Base-by-base conservation (phyloP, 2,113 vertebrate species). In the Notarius lentiginosus region DNA sequence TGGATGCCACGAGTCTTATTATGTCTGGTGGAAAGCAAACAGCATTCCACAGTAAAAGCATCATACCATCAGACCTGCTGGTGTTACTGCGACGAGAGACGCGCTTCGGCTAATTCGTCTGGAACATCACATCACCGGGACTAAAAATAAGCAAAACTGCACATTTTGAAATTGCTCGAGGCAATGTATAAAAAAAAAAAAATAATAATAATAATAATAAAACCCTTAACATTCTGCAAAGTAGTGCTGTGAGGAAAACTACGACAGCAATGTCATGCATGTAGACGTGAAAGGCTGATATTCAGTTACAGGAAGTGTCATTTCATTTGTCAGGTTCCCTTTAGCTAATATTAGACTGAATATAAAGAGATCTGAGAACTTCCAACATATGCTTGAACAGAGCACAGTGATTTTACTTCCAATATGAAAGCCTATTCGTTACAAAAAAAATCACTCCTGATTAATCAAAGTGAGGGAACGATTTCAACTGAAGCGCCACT, bases 1-100 rank as follows among this genome's bases (percentile, higher is more conserved):
- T 10, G 56, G 56, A 61, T 81, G 56, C 56, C 56, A 41, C 0
- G 56, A 81, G 30, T 81, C 51, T 81, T 81, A 79, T 79, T 79
- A 61, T 61, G 79, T 81, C 79, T 81, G 79, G 56, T 81, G 56
- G 18, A 81, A 61, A 61, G 34, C 79, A 41, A 81, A 81, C 79
- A 24, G 20, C 56, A 61, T 81, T 61, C 79, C 79, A 15, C 58
- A 61, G 79, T 53, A 5, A 61, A 81, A 61, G 5, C 56, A 81
- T 81, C 79, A 61, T 5, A 41, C 18, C 20, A 24, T 30, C 18
- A 61, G 30, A 81, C 79, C 56, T 61, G 79, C 79, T 61, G 30
- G 30, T 12, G 56, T 61, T 47, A 41, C 79, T 14, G 10, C 1
- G 0, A 60, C 41, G 55, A 80, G 18, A 0, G 2, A 41, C 14